Evolutionary conservation across 2,888 invertebrate genomes (phyloP).

Genomic region (Sphaerophoria taeniata): DNA sequence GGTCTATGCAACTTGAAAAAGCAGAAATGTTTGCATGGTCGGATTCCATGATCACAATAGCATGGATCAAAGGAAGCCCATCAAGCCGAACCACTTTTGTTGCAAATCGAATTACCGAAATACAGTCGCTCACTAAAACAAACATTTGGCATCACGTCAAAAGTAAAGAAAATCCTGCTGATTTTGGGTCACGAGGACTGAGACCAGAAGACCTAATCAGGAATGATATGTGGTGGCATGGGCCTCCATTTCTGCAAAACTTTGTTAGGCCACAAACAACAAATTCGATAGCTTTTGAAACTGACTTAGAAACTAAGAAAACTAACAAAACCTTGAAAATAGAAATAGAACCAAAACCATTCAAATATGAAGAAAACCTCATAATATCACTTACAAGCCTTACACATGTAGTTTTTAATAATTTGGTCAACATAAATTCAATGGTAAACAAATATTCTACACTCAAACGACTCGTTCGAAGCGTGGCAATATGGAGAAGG

Average conservation of each 20-base stretch:
- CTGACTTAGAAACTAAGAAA: background rate
- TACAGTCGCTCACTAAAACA: background rate
- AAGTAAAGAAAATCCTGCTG: conserved; percentile 13
- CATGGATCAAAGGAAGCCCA: conserved; percentile 34
- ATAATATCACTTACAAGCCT: background rate
- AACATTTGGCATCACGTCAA: background rate
- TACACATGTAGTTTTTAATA: background rate
- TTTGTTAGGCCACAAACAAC: background rate
- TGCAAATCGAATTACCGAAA: conserved; percentile 27
- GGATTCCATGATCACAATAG: conserved; percentile 25
- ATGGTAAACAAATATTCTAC: conserved; percentile 14
- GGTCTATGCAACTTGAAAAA: background rate
- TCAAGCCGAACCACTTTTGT: conserved; percentile 34
- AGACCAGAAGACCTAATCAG: conserved; percentile 5
- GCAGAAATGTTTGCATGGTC: background rate
- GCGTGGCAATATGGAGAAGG: conserved; percentile 27
- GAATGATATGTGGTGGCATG: conserved; percentile 24
- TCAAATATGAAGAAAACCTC: background rate
- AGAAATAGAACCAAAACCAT: too few species aligned
- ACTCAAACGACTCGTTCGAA: conserved; percentile 13
- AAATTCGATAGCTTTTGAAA: background rate
- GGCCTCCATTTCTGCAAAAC: conserved; percentile 7
- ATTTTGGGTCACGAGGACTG: conserved; percentile 16
- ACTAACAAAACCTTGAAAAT: background rate
- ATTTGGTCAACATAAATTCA: conserved; percentile 8